Conservation (phyloP, 2,113 vertebrate species). For the Erythrolamprus reginae region DNA sequence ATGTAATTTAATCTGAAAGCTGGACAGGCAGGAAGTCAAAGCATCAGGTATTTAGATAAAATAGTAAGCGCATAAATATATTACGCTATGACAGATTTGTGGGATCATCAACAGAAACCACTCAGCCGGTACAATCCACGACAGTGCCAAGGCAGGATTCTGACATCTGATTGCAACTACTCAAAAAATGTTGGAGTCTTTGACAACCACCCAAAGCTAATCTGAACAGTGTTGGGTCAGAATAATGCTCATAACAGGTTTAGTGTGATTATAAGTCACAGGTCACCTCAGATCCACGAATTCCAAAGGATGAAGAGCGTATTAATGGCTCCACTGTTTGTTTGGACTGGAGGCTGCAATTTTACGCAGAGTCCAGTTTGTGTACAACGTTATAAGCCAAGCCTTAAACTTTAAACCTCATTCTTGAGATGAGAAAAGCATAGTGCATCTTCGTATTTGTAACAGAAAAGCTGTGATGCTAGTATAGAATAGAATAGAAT, state of each 20-base stretch:
- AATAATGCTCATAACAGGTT: background rate
- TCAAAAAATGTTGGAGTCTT: background rate
- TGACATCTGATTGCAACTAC: background rate
- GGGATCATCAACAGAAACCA: background rate
- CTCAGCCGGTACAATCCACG: background rate
- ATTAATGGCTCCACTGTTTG: background rate
- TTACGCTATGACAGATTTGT: background rate
- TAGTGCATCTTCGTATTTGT: background rate
- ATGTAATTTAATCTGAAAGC: conserved; percentile 4
- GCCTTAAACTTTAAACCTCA: background rate
- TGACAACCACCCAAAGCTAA: background rate
- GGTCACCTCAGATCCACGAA: background rate
- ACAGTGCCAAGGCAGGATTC: background rate
- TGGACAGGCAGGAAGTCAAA: conserved; percentile 25
- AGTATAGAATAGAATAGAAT: no score
- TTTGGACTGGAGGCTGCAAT: background rate
- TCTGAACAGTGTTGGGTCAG: background rate
- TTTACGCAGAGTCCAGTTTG: background rate
- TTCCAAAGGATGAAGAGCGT: background rate
- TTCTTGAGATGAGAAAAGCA: background rate
- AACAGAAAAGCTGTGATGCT: background rate
- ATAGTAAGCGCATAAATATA: background rate
- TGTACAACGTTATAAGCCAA: background rate
- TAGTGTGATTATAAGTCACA: background rate
- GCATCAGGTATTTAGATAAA: background rate